Evolutionary conservation across 2,888 invertebrate species (phyloP).

Genomic region (Chloroclysta siterata): DNA sequence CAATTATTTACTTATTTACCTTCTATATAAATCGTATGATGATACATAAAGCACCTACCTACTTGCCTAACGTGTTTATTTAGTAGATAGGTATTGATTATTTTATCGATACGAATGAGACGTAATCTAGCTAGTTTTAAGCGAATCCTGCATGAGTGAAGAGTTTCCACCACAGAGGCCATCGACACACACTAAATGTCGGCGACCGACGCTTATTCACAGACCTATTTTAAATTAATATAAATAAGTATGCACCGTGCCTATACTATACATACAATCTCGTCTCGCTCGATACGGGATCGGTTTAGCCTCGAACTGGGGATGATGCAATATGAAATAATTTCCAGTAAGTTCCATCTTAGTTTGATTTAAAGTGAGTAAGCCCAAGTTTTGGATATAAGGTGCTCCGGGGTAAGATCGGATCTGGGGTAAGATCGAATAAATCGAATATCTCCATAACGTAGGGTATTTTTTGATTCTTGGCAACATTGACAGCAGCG

Average conservation of each 20-base stretch:
- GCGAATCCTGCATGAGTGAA: constrained; percentile 15
- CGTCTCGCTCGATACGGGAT: constrained; percentile 23
- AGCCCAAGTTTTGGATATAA: no score
- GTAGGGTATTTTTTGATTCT: no score
- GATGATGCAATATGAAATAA: constrained; percentile 30
- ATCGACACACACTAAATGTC: constrained; percentile 29
- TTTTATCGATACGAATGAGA: constrained; percentile 23
- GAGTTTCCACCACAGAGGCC: constrained; percentile 32
- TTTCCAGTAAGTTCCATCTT: no score
- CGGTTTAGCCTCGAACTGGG: constrained; percentile 14
- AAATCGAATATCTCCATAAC: no score
- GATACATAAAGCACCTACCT: not conserved
- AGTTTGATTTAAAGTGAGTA: no score
- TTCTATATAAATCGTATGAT: constrained; percentile 18
- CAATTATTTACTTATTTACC: constrained; percentile 14
- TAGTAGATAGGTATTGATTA: constrained; percentile 1
- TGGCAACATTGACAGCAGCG: no score
- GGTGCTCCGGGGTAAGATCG: no score
- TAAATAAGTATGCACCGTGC: constrained; percentile 20
- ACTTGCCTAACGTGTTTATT: constrained; percentile 1
- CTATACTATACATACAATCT: constrained; percentile 7
- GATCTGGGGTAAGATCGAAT: no score
- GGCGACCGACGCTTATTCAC: constrained; percentile 30
- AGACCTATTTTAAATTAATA: constrained; percentile 37
- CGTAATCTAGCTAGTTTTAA: not conserved